Base-by-base conservation (phyloP, 2,113 vertebrate genomes). In the Dryoscopus gambensis region DNA sequence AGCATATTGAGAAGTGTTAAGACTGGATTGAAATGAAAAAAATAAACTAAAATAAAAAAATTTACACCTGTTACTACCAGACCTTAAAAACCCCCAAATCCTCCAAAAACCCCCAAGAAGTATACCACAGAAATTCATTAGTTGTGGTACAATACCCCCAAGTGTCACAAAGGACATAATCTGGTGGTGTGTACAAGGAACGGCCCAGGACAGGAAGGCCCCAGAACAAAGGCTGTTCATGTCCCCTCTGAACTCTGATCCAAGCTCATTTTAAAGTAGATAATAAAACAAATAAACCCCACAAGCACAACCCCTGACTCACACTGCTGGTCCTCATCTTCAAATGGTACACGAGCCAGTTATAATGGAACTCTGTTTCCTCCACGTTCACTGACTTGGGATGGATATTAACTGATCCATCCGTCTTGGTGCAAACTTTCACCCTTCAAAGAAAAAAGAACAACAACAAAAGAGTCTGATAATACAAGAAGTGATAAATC, bases 291-390 rank as follows among this genome's bases (percentile, higher is more conserved):
- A 73, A 67, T 3, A 60, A 90, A 31, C 22, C 3, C 33, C 20
- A 52, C 19, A 27, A 80, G 19, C 30, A 46, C 28, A 71, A 75
- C 35, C 39, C n/a, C 15, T 77, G 6, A 98, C 99, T 98, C 97
- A 99, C 99, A 10, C 98, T 99, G 95, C 98, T 99, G 11, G 99
- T 99, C 89, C 98, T 99, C 99, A 99, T 99, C 98, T 99, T 99
- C 78, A 99, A 97, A 92, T 99, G 99, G 95, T 99, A 99, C 96
- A 99, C 98, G 11, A 99, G 99, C 99, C 99, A 99, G 56, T 98
- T 98, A 24, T 99, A 99, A 87, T 99, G 98, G 95, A 99, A 99
- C 67, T 99, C 98, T 0, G 96, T 98, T 93, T 99, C 99, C 68
- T 99, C 99, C 20, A 98, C 99, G 3, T 99, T 99, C 64, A 99